Conservation (phyloP, 2,888 invertebrate genomes). For the Drepana falcataria region DNA sequence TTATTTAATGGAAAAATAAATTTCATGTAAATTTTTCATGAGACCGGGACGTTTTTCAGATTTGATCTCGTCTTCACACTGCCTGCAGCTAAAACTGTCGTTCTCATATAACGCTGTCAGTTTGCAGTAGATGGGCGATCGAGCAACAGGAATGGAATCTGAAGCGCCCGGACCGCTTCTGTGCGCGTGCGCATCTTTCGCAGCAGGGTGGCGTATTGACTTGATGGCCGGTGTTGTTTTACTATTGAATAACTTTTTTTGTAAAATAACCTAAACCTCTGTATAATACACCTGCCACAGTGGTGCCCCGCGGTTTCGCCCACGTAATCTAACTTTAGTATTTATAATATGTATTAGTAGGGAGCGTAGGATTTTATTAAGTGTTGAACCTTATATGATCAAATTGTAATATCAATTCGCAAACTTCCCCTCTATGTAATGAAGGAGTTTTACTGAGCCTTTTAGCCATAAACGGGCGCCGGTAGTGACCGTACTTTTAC, state of each 20-base stretch:
- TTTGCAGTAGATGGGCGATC: slow-evolving; percentile 39
- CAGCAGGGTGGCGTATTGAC: slow-evolving; percentile 9
- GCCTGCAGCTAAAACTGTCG: not conserved
- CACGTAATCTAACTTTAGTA: too few species aligned
- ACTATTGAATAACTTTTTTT: slow-evolving; percentile 4
- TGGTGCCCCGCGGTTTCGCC: too few species aligned
- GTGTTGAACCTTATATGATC: too few species aligned
- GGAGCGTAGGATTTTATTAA: too few species aligned
- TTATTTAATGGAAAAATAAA: too few species aligned
- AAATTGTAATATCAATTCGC: too few species aligned
- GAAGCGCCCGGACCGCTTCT: slow-evolving; percentile 26
- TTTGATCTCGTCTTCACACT: not conserved
- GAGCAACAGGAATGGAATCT: slow-evolving; percentile 42
- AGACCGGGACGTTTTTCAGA: too few species aligned
- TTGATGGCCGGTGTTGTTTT: slow-evolving; percentile 16
- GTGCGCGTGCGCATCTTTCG: slow-evolving; percentile 27
- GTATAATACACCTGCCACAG: too few species aligned
- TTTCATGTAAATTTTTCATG: too few species aligned
- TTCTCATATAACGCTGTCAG: slow-evolving; percentile 40
- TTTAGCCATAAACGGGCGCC: slow-evolving; percentile 28
- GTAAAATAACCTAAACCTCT: not conserved
- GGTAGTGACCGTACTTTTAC: slow-evolving; percentile 42
- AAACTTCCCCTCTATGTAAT: too few species aligned
- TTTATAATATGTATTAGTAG: too few species aligned
- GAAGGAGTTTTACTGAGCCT: slow-evolving; percentile 7